Evolutionary conservation across 2,888 invertebrate genomes (phyloP).

Genomic region (Lapara coniferarum): DNA sequence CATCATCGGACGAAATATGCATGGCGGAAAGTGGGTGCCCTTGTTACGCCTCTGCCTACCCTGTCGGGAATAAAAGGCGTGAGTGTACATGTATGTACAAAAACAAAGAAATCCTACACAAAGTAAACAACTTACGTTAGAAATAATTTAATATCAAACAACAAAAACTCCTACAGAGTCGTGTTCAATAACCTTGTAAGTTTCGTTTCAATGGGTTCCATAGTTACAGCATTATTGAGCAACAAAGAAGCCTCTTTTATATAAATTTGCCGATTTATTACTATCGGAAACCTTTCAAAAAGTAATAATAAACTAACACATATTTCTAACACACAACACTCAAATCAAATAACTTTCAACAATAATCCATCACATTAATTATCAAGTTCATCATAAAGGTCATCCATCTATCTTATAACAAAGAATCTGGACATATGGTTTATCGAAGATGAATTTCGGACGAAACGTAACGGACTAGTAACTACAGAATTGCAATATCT

Average conservation of each 20-base stretch:
- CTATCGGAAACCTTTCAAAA: neutral
- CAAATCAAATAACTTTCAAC: neutral
- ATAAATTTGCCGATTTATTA: neutral
- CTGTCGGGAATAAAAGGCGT: too few relatives aligned
- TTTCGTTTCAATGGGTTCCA: neutral
- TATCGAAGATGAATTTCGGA: too few relatives aligned
- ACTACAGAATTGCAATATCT: too few relatives aligned
- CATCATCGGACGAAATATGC: too few relatives aligned
- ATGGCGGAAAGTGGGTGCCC: too few relatives aligned
- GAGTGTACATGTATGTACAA: too few relatives aligned
- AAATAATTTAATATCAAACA: conserved; percentile 10
- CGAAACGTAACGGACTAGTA: too few relatives aligned
- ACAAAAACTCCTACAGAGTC: conserved; percentile 7
- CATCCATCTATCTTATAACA: too few relatives aligned
- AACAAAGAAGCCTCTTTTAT: conserved; percentile 6
- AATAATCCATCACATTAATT: neutral
- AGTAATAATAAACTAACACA: neutral
- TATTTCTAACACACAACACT: neutral
- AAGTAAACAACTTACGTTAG: neutral
- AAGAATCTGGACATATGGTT: too few relatives aligned
- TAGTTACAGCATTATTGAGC: conserved; percentile 3
- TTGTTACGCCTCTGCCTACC: too few relatives aligned
- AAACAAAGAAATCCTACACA: neutral
- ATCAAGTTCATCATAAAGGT: too few relatives aligned
- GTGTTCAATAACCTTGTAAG: conserved; percentile 11